These are phyloP conservation scores for Maniola hyperantus DNA, from an alignment of 2,888 invertebrate species.

Conservation along the genomic window DNA sequence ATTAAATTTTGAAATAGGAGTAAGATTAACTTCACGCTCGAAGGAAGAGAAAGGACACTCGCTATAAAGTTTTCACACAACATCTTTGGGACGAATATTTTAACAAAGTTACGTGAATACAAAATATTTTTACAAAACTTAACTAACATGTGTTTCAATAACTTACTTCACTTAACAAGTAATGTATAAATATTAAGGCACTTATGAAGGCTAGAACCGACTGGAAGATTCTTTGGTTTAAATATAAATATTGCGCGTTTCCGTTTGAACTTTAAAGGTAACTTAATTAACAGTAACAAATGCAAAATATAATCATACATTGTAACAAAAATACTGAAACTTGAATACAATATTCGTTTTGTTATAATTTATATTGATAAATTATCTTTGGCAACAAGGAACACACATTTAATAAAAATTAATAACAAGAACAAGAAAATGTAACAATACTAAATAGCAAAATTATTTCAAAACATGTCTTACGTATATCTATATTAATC, in stretches of 20 bases:
- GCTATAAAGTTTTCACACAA: constrained; percentile 7
- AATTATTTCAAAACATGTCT: constrained; percentile 61
- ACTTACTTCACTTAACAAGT: constrained; percentile 43
- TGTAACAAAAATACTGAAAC: constrained; percentile 65
- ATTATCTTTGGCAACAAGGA: constrained; percentile 81
- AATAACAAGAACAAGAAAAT: constrained; percentile 78
- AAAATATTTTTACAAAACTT: constrained; percentile 36
- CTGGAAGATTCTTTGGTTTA: constrained; percentile 77
- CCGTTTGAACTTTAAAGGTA: constrained; percentile 76
- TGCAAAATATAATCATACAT: constrained; percentile 57
- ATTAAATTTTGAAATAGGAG: not conserved
- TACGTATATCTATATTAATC: constrained; percentile 50
- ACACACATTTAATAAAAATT: constrained; percentile 77
- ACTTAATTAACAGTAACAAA: constrained; percentile 74
- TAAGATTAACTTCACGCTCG: too few relatives aligned
- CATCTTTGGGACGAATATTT: not conserved
- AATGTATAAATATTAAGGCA: constrained; percentile 46
- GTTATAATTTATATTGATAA: constrained; percentile 52
- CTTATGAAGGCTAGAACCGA: constrained; percentile 62
- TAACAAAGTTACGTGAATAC: constrained; percentile 23
- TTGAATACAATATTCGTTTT: constrained; percentile 62
- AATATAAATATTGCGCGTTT: constrained; percentile 60
- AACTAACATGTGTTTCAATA: constrained; percentile 42
- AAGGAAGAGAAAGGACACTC: not conserved
- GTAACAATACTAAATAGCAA: constrained; percentile 71